Evolutionary conservation across 2,113 vertebrate genomes (phyloP).

Genomic region (Willisornis vidua): DNA sequence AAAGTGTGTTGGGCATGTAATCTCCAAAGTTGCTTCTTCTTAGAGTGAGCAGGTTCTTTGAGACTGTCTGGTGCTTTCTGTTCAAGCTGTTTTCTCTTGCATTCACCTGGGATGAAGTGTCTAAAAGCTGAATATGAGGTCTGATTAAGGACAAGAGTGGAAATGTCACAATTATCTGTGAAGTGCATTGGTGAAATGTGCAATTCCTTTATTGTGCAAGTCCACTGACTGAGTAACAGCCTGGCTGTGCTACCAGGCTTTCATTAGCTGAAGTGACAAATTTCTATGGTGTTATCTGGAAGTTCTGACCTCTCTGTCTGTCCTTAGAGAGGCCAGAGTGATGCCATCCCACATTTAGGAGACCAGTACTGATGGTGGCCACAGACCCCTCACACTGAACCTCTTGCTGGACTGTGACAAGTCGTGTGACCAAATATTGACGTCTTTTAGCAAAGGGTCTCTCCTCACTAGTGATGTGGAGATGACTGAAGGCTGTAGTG

Average conservation of each 20-base stretch:
- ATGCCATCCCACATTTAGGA: background rate
- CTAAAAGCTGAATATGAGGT: background rate
- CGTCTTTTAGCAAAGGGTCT: background rate
- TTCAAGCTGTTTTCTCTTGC: background rate
- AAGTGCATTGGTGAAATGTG: background rate
- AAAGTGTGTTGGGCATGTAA: background rate
- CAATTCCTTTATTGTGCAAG: background rate
- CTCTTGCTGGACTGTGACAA: background rate
- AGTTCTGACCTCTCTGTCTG: background rate
- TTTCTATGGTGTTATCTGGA: background rate
- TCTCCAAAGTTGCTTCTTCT: background rate
- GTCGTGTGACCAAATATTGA: background rate
- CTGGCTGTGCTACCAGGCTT: background rate
- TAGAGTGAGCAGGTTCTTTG: background rate
- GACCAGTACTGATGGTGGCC: background rate
- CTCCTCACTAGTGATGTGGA: background rate
- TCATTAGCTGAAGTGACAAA: background rate
- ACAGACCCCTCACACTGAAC: background rate
- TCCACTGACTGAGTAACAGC: background rate
- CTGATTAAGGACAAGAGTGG: background rate
- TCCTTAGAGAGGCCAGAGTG: background rate
- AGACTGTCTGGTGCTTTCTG: background rate
- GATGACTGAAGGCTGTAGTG: background rate
- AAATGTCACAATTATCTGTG: background rate
- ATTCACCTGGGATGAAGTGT: background rate